These are phyloP conservation scores for Acrossocheilus wenchowensis DNA, from an alignment of 2,797 vertebrate genomes.

Conservation along the genomic window DNA sequence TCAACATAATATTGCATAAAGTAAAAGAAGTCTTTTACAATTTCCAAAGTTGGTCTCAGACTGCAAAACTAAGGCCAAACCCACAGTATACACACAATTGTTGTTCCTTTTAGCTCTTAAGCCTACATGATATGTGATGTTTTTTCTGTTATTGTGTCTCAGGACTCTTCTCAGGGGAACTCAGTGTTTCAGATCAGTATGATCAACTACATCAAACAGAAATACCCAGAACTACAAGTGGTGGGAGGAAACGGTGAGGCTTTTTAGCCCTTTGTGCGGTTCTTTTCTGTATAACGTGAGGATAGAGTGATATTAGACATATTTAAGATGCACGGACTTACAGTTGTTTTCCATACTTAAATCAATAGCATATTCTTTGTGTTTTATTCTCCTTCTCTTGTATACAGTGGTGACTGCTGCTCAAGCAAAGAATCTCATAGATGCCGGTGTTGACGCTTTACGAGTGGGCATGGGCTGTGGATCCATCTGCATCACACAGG, in stretches of 20 bases:
- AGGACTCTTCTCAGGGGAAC: conserved; percentile 95
- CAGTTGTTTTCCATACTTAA: background rate
- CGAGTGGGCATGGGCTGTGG: conserved; percentile 95
- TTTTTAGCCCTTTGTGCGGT: background rate
- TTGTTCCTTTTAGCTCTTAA: background rate
- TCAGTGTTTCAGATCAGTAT: conserved; percentile 91
- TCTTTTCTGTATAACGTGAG: background rate
- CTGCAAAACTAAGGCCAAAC: too few species aligned
- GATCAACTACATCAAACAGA: conserved; percentile 93
- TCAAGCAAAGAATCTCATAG: conserved; percentile 94
- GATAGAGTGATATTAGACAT: background rate
- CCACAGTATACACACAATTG: background rate
- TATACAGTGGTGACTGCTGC: conserved; percentile 91
- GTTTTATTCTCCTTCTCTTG: background rate
- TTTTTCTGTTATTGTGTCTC: conserved; percentile 40
- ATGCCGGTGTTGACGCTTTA: conserved; percentile 90
- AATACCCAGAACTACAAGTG: conserved; percentile 90
- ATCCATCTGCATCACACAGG: conserved; percentile 95
- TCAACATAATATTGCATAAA: background rate
- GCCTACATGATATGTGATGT: background rate
- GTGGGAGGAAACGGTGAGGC: conserved; percentile 89
- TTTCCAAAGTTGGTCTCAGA: background rate
- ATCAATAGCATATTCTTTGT: background rate
- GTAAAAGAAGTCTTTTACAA: background rate
- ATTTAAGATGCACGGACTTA: background rate